Evolutionary conservation across 2,113 vertebrate genomes (phyloP), one percentile per base, ranked within the genome.

Genomic region (Bostrychus sinensis): DNA sequence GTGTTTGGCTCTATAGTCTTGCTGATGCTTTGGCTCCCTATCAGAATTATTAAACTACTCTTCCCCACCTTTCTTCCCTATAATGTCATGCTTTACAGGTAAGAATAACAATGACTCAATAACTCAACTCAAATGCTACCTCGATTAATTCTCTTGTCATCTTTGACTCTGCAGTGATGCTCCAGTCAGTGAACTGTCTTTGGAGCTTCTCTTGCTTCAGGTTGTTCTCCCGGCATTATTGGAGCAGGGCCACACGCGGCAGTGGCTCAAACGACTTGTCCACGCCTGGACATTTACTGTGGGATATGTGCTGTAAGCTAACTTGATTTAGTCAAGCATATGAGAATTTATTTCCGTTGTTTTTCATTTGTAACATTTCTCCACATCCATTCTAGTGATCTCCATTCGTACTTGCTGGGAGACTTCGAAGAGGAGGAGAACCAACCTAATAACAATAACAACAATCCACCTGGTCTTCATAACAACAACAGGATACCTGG

Each of bases 11-110:
- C 96, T 71, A 97, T 98, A 56, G 97, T 99, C 7, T 92, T 99
- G 22, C 89, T 99, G 73, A 99, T 99, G 97, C 94, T 99, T 58
- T 99, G 96, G 97, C 94, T 98, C 74, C 97, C 97, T 39, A 94
- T 98, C 72, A 91, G 95, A 55, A 96, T 98, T 72, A 97, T 98
- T 72, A 98, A 98, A 72, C 91, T 94, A 48, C 77, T 98, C 14
- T 87, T 95, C 38, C 95, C 96, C 36, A 78, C 86, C 77, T 98
- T 99, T 84, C 95, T 99, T 73, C 97, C 97, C 1, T 98, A 99
- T 82, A 99, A 99, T 62, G 96, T 98, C 70, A 99, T 98, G 96
- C 93, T 99, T 0, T 99, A 98, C 89, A 98, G 97, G 97, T 98
- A 90, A 82, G 53, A 7, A 26, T 3, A 0, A 22, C 2, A 12